Conservation (phyloP, 2,888 invertebrate genomes). For the Thera britannica region DNA sequence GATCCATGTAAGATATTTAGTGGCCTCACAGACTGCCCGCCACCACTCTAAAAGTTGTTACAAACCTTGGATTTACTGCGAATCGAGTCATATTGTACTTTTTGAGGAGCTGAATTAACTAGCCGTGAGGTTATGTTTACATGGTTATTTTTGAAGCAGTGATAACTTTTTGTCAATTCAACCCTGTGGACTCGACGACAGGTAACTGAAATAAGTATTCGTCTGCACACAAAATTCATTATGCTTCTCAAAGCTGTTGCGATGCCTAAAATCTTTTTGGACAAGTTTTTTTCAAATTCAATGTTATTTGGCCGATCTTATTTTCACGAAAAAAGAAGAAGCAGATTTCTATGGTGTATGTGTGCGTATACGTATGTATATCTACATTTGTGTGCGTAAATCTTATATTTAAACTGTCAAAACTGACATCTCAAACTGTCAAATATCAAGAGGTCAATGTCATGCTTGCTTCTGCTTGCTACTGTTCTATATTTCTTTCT, state of each 20-base stretch:
- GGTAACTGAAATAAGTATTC: conserved; percentile 13
- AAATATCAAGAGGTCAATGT: no score
- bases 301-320: no score
- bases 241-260: neutral
- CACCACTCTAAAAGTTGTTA: neutral
- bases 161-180: conserved; percentile 32
- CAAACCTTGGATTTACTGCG: conserved; percentile 72
- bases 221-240: conserved; percentile 21
- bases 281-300: no score
- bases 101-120: conserved; percentile 36
- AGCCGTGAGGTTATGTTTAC: conserved; percentile 58
- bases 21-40: neutral
- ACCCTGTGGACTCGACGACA: neutral
- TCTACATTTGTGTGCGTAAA: no score
- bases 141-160: conserved; percentile 45
- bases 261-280: no score
- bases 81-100: conserved; percentile 43
- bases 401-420: no score
- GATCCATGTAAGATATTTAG: neutral
- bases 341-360: no score
- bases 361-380: no score
- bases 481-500: no score
- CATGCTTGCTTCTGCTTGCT: no score
- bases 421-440: no score
- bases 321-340: no score